Percentiles rank a stretch among this genome's conserved stretches.
These are phyloP conservation scores for Chaetogeoica ovagalla DNA, from an alignment of 2,888 invertebrate species.

Conservation along the genomic window DNA sequence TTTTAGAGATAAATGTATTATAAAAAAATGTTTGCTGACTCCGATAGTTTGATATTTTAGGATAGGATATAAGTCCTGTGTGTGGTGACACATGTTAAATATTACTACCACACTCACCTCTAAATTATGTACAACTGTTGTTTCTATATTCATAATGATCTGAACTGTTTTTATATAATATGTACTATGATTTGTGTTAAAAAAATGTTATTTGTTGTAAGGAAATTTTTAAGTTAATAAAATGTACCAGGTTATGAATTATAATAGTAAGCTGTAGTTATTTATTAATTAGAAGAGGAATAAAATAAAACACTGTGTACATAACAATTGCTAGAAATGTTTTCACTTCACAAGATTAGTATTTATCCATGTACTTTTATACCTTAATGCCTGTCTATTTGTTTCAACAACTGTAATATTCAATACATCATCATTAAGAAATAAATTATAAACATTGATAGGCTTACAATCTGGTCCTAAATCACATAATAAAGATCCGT, in stretches of 20 bases:
- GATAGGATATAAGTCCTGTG: not conserved
- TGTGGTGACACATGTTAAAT: no score
- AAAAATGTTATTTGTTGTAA: no score
- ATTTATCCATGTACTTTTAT: not conserved
- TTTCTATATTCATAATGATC: no score
- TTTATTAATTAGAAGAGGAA: no score
- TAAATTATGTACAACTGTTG: no score
- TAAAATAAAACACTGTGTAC: no score
- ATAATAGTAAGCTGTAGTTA: no score
- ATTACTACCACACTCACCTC: no score
- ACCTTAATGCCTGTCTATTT: conserved; percentile 8
- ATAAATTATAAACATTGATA: conserved; percentile 7
- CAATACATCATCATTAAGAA: conserved; percentile 7
- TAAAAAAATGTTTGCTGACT: not conserved
- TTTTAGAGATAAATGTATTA: conserved; percentile 5
- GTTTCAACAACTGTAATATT: conserved; percentile 7
- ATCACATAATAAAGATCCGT: not conserved
- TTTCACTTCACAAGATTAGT: not conserved
- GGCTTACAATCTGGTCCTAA: not conserved
- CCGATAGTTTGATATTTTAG: conserved; percentile 14
- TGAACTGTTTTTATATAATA: no score
- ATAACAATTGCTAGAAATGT: conserved; percentile 5
- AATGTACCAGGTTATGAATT: no score
- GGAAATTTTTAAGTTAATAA: no score
- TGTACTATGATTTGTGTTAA: no score